Conservation (phyloP, 2,113 vertebrate species). For the Tragelaphus strepsiceros region DNA sequence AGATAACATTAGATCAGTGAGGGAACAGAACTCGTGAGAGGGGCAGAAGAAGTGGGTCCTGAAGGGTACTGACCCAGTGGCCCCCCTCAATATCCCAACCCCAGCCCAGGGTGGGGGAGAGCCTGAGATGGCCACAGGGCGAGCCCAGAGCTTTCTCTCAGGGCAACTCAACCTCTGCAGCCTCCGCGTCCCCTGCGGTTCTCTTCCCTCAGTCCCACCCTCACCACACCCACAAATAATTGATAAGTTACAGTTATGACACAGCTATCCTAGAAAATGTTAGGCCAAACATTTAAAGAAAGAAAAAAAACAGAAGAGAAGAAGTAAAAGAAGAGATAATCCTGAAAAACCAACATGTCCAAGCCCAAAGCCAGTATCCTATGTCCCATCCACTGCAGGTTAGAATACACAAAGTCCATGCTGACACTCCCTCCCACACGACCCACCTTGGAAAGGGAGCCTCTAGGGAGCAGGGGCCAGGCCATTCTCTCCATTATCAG, state of each 20-base stretch:
- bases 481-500: background rate
- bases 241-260: background rate
- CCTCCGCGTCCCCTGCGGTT: background rate
- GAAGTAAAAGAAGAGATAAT: background rate
- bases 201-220: background rate
- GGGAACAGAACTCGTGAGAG: background rate
- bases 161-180: rapidly evolving
- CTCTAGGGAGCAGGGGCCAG: background rate
- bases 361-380: background rate
- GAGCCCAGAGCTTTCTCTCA: background rate
- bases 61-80: rapidly evolving
- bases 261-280: background rate
- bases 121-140: background rate
- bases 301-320: too few species aligned
- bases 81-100: background rate
- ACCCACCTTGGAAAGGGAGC: background rate
- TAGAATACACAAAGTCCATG: background rate
- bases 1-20: background rate
- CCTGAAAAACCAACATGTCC: background rate
- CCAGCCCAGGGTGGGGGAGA: rapidly evolving
- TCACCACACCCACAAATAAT: background rate
- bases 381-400: rapidly evolving
- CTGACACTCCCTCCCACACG: background rate
- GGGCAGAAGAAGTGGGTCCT: background rate
- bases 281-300: background rate